Evolutionary conservation across 2,113 vertebrate genomes (phyloP).

Genomic region (Alces alces): DNA sequence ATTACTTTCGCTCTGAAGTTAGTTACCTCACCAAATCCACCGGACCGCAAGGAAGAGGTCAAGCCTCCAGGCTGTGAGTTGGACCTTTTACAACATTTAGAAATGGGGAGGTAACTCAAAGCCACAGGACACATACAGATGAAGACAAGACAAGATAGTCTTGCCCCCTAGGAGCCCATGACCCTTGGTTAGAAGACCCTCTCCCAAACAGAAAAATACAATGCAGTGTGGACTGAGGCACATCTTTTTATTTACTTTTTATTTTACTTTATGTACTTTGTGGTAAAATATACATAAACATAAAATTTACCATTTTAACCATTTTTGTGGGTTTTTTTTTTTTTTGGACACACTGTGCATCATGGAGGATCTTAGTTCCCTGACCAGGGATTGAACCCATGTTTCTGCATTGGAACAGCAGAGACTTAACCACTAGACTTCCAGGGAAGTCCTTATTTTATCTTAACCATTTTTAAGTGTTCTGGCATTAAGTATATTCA

Average conservation of each 20-base stretch:
- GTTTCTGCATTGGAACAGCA: not conserved
- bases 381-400: not conserved
- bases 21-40: too few species aligned
- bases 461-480: not conserved
- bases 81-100: not conserved
- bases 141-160: not conserved
- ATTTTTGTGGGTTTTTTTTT: not conserved
- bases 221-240: not conserved
- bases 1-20: not conserved
- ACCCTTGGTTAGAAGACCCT: not conserved
- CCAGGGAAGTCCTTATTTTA: not conserved
- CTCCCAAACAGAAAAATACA: not conserved
- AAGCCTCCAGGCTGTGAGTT: not conserved
- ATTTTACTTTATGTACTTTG: not conserved
- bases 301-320: not conserved
- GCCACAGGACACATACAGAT: not conserved
- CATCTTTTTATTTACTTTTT: not conserved
- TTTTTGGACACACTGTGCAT: not conserved
- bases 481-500: not conserved
- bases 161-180: not conserved
- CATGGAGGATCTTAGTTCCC: not conserved
- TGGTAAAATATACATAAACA: not conserved
- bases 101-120: not conserved
- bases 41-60: not conserved
- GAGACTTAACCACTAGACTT: not conserved